Conservation (phyloP, 2,888 invertebrate species). For the Cheilosia vernalis region DNA sequence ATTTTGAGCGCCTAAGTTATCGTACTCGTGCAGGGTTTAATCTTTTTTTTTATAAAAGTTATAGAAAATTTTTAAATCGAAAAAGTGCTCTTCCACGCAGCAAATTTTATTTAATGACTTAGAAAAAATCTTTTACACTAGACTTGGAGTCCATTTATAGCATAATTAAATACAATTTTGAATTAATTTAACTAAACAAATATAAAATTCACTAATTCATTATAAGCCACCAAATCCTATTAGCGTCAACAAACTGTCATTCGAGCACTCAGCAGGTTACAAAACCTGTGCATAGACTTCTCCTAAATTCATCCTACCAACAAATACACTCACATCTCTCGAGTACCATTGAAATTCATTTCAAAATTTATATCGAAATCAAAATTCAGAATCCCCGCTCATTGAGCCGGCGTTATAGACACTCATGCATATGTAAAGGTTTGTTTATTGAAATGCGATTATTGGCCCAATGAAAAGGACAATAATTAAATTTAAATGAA, state of each 20-base stretch:
- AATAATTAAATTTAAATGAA: slow-evolving; percentile 69
- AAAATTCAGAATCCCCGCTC: slow-evolving; percentile 38
- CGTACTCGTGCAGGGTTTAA: too few relatives aligned
- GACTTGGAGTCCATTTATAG: too few relatives aligned
- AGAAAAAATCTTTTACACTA: too few relatives aligned
- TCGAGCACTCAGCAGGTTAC: neutral
- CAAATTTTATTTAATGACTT: too few relatives aligned
- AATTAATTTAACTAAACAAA: too few relatives aligned
- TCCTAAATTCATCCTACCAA: neutral
- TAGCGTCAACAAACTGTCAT: neutral
- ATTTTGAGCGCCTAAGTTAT: too few relatives aligned
- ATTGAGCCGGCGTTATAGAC: neutral
- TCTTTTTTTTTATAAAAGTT: too few relatives aligned
- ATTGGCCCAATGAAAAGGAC: slow-evolving; percentile 29
- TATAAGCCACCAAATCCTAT: too few relatives aligned
- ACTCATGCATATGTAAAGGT: neutral
- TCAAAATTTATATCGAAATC: slow-evolving; percentile 52
- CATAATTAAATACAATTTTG: too few relatives aligned
- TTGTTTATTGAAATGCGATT: slow-evolving; percentile 34
- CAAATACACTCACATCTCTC: neutral
- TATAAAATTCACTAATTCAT: too few relatives aligned
- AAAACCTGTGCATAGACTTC: neutral
- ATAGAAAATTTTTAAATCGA: too few relatives aligned
- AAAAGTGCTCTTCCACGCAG: too few relatives aligned
- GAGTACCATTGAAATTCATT: neutral